These are phyloP conservation scores for Zeuzera pyrina DNA, from an alignment of 2,888 invertebrate genomes.

Conservation along the genomic window DNA sequence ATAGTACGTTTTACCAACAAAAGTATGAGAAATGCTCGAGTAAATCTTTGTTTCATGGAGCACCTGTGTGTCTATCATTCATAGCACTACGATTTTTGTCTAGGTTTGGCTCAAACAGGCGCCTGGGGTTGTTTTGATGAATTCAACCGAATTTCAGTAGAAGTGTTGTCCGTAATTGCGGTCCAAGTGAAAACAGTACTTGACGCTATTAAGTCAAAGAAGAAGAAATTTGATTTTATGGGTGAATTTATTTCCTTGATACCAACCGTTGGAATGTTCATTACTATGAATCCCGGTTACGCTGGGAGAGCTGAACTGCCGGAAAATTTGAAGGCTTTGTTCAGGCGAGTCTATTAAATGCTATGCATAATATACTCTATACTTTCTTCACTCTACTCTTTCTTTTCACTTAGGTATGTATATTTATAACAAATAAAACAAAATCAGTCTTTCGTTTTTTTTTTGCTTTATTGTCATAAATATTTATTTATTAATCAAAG, in stretches of 20 bases:
- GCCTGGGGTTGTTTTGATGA: constrained; percentile 99
- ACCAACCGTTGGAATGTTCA: constrained; percentile 90
- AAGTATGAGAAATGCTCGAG: too few species aligned
- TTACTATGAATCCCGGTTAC: constrained; percentile 98
- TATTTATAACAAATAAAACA: neutral
- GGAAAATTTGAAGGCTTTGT: constrained; percentile 82
- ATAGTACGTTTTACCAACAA: too few species aligned
- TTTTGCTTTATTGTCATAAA: neutral
- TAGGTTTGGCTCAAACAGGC: constrained; percentile 91
- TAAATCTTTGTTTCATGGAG: too few species aligned
- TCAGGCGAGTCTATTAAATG: constrained; percentile 61
- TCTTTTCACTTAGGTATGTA: neutral
- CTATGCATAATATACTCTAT: too few species aligned
- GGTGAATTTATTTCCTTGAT: constrained; percentile 85
- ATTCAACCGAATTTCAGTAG: constrained; percentile 95
- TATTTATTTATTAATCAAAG: too few species aligned
- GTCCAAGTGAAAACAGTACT: constrained; percentile 91
- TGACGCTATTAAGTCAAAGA: constrained; percentile 90
- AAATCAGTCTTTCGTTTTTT: neutral
- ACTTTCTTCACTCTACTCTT: too few species aligned
- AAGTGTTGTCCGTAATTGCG: constrained; percentile 95
- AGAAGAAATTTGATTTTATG: constrained; percentile 85
- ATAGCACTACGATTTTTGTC: neutral
- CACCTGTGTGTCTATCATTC: too few species aligned
- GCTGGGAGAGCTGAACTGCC: constrained; percentile 93